Base-by-base conservation (phyloP, 2,888 invertebrate genomes). In the Polymixis lichenea region DNA sequence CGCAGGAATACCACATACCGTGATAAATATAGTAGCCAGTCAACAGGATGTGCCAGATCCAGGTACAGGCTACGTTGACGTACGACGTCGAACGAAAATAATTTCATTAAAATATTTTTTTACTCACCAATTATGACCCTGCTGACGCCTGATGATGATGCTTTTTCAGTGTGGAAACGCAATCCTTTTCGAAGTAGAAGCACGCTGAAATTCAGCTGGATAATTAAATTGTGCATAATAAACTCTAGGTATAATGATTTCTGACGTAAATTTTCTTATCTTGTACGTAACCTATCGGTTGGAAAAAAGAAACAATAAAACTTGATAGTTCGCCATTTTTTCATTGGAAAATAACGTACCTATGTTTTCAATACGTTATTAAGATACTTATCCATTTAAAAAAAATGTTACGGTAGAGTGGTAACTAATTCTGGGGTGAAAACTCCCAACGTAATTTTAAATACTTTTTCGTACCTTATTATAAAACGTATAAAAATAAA, bases 141-240 rank as follows among this genome's bases (percentile, higher is more conserved):
- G 38, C 38, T 6, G 15, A 60, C 25, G 28, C 3, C 38, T 55
- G 38, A 3, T 6, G 15, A 60, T 25, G 28, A 28, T 2, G 7
- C 17, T 13, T 65, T 70, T 67, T 19, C 13, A 49, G 2, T 71
- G 17, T 15, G 0, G 51, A 22, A 22, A 25, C 15, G 15, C 25
- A 38, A 62, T n/a, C 2, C 11, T 60, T 51, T 15, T 1, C 49
- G 15, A 25, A 25, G 43, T 51, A 51, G 22, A 22, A 28, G 61
- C 19, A 15, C 19, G 22, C 49, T 43, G 15, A 49, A 75, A 28
- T 73, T 53, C 43, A 76, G 19, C 17, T 51, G 38, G 0, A 28
- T 51, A 51, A 7, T 60, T 51, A 60, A 60, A 76, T 76, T 51
- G 28, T 77, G 77, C 38, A 28, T 43, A 51, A 43, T 43, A 28